These are phyloP conservation scores for Heliconius cydno DNA, from an alignment of 2,888 invertebrate species.

Conservation along the genomic window DNA sequence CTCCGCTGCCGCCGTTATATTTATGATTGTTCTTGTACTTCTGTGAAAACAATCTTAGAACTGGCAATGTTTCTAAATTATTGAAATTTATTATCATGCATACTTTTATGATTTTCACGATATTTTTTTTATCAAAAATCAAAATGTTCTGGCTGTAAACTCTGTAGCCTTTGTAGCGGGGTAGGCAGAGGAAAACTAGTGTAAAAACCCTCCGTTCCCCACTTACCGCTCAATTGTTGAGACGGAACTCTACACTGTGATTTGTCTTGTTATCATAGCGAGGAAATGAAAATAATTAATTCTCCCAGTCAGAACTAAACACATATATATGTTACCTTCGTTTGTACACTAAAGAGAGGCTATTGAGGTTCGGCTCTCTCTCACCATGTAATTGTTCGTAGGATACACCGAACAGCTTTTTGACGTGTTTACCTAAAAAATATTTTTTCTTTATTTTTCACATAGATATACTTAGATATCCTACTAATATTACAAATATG, in stretches of 20 bases:
- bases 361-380: constrained; percentile 58
- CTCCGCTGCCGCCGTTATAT: constrained; percentile 57
- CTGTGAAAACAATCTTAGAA: constrained; percentile 43
- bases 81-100: no score
- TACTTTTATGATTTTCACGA: no score
- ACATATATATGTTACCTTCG: constrained; percentile 51
- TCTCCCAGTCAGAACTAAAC: not conserved
- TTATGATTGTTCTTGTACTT: constrained; percentile 53
- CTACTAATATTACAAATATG: no score
- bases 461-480: no score
- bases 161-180: no score
- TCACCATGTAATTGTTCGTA: constrained; percentile 59
- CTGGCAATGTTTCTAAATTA: no score
- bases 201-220: no score
- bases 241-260: not conserved
- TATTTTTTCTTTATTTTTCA: not conserved
- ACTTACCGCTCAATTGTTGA: not conserved
- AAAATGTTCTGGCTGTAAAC: no score
- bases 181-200: no score
- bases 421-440: constrained; percentile 58
- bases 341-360: constrained; percentile 56
- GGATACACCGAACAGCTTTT: constrained; percentile 59
- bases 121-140: no score
- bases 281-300: not conserved
- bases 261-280: not conserved